These are phyloP conservation scores for Mionectes olivaceus DNA, from an alignment of 2,797 vertebrate species.

Conservation along the genomic window DNA sequence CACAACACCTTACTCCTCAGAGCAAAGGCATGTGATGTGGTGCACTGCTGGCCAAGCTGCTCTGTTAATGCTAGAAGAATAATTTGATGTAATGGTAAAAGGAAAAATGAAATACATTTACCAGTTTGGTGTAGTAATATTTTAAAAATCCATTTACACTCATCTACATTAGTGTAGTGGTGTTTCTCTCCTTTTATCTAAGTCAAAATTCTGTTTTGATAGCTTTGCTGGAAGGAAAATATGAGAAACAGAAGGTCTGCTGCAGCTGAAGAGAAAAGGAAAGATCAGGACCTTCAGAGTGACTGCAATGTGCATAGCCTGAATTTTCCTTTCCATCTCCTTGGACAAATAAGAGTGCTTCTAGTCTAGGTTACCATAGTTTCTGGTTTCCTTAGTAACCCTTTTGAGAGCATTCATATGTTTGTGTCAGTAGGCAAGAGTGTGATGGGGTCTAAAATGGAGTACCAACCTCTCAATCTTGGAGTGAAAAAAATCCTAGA, in stretches of 20 bases:
- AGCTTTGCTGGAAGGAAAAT: neutral
- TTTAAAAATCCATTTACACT: neutral
- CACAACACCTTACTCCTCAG: neutral
- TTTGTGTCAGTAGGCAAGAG: constrained; percentile 35
- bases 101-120: neutral
- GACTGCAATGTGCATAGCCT: neutral
- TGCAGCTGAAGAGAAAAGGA: constrained; percentile 3
- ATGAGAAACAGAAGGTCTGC: neutral
- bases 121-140: neutral
- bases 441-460: constrained; percentile 21
- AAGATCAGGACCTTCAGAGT: constrained; percentile 27
- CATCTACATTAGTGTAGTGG: neutral
- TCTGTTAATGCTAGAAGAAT: neutral
- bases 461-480: neutral
- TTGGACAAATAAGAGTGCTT: constrained; percentile 52
- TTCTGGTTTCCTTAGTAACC: constrained; percentile 76
- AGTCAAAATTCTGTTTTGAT: neutral
- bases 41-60: neutral
- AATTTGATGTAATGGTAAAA: neutral
- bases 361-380: constrained; percentile 67
- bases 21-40: neutral
- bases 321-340: constrained; percentile 48
- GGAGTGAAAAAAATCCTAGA: neutral
- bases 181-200: neutral
- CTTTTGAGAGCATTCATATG: constrained; percentile 6